A percentile compares a stretch with the other conserved stretches of the same genome.
These are phyloP conservation scores for Petrophora chlorosata DNA, from an alignment of 2,888 invertebrate genomes.

Conservation along the genomic window DNA sequence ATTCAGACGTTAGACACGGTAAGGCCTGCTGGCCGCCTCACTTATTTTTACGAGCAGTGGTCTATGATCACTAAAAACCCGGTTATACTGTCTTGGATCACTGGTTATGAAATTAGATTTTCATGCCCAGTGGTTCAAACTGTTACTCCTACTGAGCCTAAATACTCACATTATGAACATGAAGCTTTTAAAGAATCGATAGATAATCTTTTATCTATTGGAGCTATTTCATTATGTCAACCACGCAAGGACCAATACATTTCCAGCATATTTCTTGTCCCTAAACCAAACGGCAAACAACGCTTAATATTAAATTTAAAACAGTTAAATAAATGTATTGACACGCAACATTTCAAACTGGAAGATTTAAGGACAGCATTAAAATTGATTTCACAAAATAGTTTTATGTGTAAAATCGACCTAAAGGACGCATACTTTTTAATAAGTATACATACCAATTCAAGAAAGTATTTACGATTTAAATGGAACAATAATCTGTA, in stretches of 20 bases:
- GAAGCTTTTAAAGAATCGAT: not conserved
- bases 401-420: not conserved
- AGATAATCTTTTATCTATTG: not conserved
- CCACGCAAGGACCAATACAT: not conserved
- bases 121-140: not conserved
- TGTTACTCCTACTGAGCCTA: too few relatives aligned
- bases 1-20: not conserved
- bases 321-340: not conserved
- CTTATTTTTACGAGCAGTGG: not conserved
- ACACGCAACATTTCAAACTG: not conserved
- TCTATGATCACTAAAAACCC: not conserved
- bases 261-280: not conserved
- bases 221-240: not conserved
- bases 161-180: not conserved
- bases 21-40: not conserved
- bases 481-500: conserved; percentile 2
- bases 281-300: not conserved
- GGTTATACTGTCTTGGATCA: not conserved
- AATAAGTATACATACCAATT: conserved; percentile 8
- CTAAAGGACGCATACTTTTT: not conserved
- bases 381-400: not conserved
- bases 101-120: not conserved
- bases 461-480: conserved; percentile 15
- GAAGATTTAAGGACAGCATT: not conserved
- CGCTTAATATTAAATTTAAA: not conserved